Evolutionary conservation across 2,113 vertebrate genomes (phyloP).

Genomic region (Neodon shergylaensis): DNA sequence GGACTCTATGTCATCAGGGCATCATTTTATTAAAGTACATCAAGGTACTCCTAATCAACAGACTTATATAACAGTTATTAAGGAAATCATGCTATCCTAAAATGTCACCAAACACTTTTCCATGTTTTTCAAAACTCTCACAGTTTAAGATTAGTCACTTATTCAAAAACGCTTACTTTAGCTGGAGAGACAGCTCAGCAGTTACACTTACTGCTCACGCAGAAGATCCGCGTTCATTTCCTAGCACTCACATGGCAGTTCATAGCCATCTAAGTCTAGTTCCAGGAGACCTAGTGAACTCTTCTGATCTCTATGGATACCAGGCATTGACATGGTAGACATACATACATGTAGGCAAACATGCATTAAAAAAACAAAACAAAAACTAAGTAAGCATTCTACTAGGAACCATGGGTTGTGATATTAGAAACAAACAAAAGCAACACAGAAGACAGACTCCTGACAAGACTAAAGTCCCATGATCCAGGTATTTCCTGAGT

Average conservation of each 20-base stretch:
- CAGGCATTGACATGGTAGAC: not conserved
- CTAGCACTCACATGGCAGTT: not conserved
- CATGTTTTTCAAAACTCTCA: not conserved
- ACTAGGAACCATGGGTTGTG: not conserved
- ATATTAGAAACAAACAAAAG: slow-evolving; percentile 4
- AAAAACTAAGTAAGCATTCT: not conserved
- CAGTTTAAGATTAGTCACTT: slow-evolving; percentile 10
- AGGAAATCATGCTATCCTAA: not conserved
- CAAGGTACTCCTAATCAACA: slow-evolving; percentile 24
- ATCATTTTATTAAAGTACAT: slow-evolving; percentile 28
- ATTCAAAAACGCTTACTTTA: not conserved
- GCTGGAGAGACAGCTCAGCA: not conserved
- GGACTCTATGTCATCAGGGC: not conserved
- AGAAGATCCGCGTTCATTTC: not conserved
- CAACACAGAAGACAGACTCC: not conserved
- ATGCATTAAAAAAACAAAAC: not conserved
- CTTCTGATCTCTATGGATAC: not conserved
- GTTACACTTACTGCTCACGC: not conserved
- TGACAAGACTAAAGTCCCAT: not conserved
- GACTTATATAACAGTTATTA: not conserved
- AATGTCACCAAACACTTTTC: not conserved
- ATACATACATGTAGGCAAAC: not conserved
- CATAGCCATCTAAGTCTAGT: not conserved
- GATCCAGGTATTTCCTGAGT: not conserved
- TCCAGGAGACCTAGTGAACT: not conserved